These are phyloP conservation scores for Synergus umbraculus DNA, from an alignment of 2,888 invertebrate species.

Conservation along the genomic window DNA sequence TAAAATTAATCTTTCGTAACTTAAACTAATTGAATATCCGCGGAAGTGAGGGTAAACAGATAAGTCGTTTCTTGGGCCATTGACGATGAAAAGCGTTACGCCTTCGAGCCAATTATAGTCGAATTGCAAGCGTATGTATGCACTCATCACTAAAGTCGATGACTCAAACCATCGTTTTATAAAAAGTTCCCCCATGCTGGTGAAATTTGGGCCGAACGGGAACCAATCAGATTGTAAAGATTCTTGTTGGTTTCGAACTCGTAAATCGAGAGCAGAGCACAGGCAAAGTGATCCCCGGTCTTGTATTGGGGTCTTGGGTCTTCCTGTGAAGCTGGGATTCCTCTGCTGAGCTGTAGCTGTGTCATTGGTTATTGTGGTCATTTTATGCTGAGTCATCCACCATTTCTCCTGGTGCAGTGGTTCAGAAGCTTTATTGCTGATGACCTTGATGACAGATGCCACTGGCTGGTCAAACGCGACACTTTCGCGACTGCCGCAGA, in stretches of 20 bases:
- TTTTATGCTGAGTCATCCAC: slow-evolving; percentile 29
- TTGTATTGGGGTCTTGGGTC: slow-evolving; percentile 27
- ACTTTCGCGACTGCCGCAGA: slow-evolving; percentile 7
- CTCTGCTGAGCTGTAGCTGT: slow-evolving; percentile 55
- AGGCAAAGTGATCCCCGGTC: not conserved
- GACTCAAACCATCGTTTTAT: slow-evolving; percentile 16
- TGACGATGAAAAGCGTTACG: slow-evolving; percentile 15
- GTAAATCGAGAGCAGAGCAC: not conserved
- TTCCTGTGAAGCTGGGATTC: slow-evolving; percentile 62
- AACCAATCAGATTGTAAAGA: slow-evolving; percentile 8
- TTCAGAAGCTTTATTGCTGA: slow-evolving; percentile 10
- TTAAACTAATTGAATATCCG: slow-evolving; percentile 7
- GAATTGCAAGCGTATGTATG: slow-evolving; percentile 22
- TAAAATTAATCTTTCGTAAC: not conserved
- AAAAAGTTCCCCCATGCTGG: not conserved
- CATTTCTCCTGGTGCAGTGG: not conserved
- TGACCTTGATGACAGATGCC: slow-evolving; percentile 35
- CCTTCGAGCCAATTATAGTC: slow-evolving; percentile 33
- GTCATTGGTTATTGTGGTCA: slow-evolving; percentile 57
- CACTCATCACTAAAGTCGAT: slow-evolving; percentile 15
- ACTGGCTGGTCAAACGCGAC: slow-evolving; percentile 13
- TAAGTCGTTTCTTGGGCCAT: slow-evolving; percentile 16
- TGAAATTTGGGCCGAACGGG: not conserved
- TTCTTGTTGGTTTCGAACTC: not conserved
- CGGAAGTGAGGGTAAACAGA: slow-evolving; percentile 8